Base-by-base conservation (phyloP, 2,888 invertebrate species). In the Ceriagrion tenellum region DNA sequence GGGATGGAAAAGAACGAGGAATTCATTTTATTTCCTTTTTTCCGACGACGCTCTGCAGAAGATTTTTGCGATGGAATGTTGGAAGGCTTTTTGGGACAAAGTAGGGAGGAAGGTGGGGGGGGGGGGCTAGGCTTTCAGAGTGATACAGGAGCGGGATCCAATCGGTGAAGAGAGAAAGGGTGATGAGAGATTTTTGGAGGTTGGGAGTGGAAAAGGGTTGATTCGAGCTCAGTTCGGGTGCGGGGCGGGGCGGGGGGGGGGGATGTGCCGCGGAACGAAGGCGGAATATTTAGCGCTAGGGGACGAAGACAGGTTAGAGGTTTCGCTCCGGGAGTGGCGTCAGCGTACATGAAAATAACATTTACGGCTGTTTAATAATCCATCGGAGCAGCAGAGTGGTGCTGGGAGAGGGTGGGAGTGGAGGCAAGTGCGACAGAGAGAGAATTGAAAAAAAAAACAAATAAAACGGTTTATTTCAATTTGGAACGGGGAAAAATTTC, bases 361-460 rank as follows among this genome's bases (percentile, higher is more conserved):
- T 89, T 89, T 89, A 89, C 13, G n/a, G 55, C 89, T 55, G 89
- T 89, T 89, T 55, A 89, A 89, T 89, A 89, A 89, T 89, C 55
- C 89, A 89, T 47, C 81, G 81, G 35, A 59, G 81, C 16, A 23
- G 81, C 4, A n/a, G 30, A 81, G 81, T 81, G 81, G 59, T 59
- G 13, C 59, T 59, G 59, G 59, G 20, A 69, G 69, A n/a, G 69
- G 26, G 26, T 10, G 69, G 69, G n/a, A 26, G 69, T 26, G 69
- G 69, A 18, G 26, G 69, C 10, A 20, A 59, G 30, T 81, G 81
- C 13, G 81, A 13, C 3, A 35, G 81, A 35, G 8, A 69, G 35
- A 81, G 35, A 69, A 69, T 69, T 35, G 13, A 81, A 81, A 69
- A 59, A 16, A 59, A 59, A 59, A 59, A 12, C 59, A 59, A 12